Conservation (phyloP, 2,113 vertebrate species). For the Corynorhinus townsendii region DNA sequence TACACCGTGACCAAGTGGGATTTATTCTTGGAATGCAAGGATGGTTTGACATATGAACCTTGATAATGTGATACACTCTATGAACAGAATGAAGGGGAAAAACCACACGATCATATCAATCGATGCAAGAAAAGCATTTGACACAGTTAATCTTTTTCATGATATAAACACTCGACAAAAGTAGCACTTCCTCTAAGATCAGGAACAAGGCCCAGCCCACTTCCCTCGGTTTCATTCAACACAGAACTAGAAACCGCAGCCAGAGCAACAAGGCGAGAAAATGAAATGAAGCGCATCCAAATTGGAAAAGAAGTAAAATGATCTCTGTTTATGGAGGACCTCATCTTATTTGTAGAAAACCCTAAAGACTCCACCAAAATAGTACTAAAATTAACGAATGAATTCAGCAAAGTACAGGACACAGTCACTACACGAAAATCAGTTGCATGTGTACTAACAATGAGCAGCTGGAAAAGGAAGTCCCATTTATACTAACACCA, state of each 20-base stretch:
- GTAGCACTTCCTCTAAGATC: not conserved
- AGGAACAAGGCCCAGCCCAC: not conserved
- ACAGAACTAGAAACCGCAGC: not conserved
- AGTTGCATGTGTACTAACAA: not conserved
- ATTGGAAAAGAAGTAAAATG: not conserved
- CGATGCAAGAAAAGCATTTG: not conserved
- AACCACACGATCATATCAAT: not conserved
- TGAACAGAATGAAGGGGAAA: not conserved
- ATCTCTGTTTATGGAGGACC: not conserved
- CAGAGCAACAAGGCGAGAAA: not conserved
- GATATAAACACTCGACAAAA: not conserved
- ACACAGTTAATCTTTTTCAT: not conserved
- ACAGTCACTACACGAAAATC: not conserved
- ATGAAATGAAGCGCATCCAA: not conserved
- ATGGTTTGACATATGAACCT: not conserved
- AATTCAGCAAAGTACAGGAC: not conserved
- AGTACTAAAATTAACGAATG: not conserved
- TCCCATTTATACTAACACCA: not conserved
- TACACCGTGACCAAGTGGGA: not conserved
- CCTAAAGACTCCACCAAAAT: not conserved
- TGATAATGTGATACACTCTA: not conserved
- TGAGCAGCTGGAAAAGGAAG: not conserved
- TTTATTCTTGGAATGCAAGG: not conserved
- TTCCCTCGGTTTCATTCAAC: no score
- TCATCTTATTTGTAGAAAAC: not conserved